These are phyloP conservation scores for Hemicrepidius hirtus DNA, from an alignment of 2,888 invertebrate genomes.

Conservation along the genomic window DNA sequence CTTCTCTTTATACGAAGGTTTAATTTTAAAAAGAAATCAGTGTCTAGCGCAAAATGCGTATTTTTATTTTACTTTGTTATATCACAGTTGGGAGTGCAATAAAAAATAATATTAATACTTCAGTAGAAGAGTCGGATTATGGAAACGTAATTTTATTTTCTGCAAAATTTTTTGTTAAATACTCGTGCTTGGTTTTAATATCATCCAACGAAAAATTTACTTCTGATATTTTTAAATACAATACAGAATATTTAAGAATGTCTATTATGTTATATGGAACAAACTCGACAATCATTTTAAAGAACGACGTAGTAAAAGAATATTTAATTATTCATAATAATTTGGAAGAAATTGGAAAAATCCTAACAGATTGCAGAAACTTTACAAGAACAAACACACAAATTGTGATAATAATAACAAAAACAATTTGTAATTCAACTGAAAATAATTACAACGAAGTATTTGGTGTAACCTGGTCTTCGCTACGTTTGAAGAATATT, in stretches of 20 bases:
- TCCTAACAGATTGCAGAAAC: conserved; percentile 6
- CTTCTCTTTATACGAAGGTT: background rate
- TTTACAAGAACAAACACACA: background rate
- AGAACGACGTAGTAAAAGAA: background rate
- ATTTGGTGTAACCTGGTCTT: conserved; percentile 33
- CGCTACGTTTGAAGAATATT: conserved; percentile 34
- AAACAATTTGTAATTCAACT: background rate
- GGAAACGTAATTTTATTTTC: background rate
- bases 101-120: background rate
- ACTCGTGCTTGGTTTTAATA: conserved; percentile 17
- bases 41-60: background rate
- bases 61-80: too few species aligned
- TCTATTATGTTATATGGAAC: background rate
- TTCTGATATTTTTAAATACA: conserved; percentile 20
- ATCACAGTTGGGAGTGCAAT: too few species aligned
- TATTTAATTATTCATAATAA: conserved; percentile 16
- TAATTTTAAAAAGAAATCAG: background rate
- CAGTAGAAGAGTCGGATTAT: conserved; percentile 2
- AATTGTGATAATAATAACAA: conserved; percentile 14
- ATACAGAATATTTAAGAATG: background rate
- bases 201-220: conserved; percentile 11
- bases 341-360: background rate
- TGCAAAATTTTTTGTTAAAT: conserved; percentile 5
- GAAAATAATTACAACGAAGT: conserved; percentile 10
- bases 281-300: background rate